Base-by-base conservation (phyloP, 2,113 vertebrate genomes). In the Anas platyrhynchos region DNA sequence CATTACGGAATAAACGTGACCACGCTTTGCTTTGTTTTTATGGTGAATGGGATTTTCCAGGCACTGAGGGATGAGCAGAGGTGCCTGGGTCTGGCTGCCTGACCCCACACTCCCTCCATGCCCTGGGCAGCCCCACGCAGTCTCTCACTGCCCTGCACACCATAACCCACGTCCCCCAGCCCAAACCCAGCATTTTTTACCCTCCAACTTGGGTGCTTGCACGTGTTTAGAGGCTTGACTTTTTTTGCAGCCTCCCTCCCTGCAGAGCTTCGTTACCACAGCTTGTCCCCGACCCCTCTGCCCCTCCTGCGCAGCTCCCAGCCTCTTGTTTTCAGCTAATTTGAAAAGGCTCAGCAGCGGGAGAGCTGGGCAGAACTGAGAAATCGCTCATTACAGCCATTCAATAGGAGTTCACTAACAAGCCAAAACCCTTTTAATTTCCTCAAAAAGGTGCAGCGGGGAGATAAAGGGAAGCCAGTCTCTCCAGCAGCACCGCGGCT, bases 301-400 rank as follows among this genome's bases (percentile, higher is more conserved):
- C 74, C 77, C 46, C 77, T 34, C 31, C 61, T 36, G 79, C 81
- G 22, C 84, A 59, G 87, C 80, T 80, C 81, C 56, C 0, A 1
- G 80, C 73, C 86, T 78, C 84, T 94, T 87, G 50, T 89, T 94
- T 91, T 29, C 93, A 88, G 71, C 82, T 38, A 38, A 95, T 94
- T 96, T 88, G 1, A 26, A 78, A 61, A 84, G 78, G 71, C 85
- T 94, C 78, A 85, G 78, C 74, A 0, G 1, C 65, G 69, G 67
- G 29, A 85, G 38, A 75, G 74, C 34, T 59, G 77, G 89, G 36
- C 86, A 91, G 84, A 78, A 65, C 81, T 71, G 90, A 91, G 93
- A 91, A 85, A 88, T 85, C 2, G 8, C 67, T 93, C 88, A 63
- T 94, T 93, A 85, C 54, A 85, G 86, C 74, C 58, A 1, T 54